A percentile compares a stretch with the other conserved stretches of the same genome.
These are phyloP conservation scores for Gallinago paraguaiae DNA, from an alignment of 2,113 vertebrate species.

Conservation along the genomic window DNA sequence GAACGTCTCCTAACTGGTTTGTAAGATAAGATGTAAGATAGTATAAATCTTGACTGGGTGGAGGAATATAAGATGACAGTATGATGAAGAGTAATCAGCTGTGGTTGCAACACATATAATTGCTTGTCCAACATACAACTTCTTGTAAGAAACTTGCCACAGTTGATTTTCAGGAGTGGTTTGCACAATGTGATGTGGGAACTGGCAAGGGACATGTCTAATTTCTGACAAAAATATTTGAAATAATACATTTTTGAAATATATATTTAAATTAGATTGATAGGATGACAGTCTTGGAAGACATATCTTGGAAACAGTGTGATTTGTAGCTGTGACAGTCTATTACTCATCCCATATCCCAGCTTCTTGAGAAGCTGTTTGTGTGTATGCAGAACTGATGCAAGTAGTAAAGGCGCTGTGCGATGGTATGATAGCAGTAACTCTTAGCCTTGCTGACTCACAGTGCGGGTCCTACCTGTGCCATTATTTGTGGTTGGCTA, in stretches of 20 bases:
- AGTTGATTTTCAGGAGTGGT: neutral
- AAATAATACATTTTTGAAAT: neutral
- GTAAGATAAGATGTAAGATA: neutral
- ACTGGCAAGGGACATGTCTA: neutral
- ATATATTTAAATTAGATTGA: neutral
- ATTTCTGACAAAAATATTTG: neutral
- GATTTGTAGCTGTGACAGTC: neutral
- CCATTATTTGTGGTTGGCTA: neutral
- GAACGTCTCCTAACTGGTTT: neutral
- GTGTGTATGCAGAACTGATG: neutral
- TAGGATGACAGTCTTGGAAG: neutral
- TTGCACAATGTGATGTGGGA: neutral
- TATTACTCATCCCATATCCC: neutral
- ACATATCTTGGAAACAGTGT: neutral
- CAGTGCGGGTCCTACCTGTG: neutral
- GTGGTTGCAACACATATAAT: fast-evolving
- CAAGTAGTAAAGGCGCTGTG: neutral
- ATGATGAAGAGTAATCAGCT: neutral
- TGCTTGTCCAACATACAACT: neutral
- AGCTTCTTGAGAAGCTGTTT: neutral
- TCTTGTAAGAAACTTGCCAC: neutral
- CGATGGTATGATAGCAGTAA: neutral
- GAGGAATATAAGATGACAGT: neutral
- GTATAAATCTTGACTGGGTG: neutral
- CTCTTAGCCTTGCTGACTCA: neutral